Percentiles rank a stretch among this genome's conserved stretches.
These are phyloP conservation scores for Phocoena sinus DNA, from an alignment of 2,113 vertebrate species.

Conservation along the genomic window DNA sequence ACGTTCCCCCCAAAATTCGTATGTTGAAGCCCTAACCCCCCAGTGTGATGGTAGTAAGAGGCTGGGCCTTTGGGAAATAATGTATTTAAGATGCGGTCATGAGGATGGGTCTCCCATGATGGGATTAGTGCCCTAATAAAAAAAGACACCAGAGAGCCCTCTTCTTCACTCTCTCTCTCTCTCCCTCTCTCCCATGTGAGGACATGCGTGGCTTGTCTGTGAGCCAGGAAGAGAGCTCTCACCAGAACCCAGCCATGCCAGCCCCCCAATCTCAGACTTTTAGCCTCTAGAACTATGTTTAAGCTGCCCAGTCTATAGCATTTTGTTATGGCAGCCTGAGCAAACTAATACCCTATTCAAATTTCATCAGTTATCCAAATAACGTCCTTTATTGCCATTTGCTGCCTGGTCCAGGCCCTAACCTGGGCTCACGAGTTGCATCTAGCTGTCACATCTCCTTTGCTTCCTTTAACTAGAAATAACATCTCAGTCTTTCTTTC, in stretches of 20 bases:
- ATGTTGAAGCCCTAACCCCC: background rate
- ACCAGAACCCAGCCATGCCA: background rate
- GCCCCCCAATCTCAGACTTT: background rate
- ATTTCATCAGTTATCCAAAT: background rate
- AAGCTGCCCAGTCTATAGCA: background rate
- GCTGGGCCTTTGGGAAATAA: too few species aligned
- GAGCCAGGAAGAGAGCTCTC: background rate
- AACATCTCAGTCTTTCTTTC: too few species aligned
- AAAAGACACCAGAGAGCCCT: background rate
- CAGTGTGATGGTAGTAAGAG: background rate
- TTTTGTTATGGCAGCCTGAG: background rate
- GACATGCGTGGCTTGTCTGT: fast-evolving
- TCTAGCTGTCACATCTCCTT: fast-evolving
- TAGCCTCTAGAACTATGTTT: background rate
- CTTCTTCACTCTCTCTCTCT: background rate
- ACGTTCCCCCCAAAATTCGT: too few species aligned
- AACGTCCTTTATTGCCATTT: too few species aligned
- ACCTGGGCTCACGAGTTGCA: fast-evolving
- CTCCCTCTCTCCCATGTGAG: background rate
- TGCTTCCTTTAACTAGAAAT: background rate
- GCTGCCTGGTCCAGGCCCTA: background rate
- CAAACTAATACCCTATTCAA: too few species aligned
- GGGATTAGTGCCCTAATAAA: background rate
- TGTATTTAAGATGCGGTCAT: background rate
- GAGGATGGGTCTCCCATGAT: background rate